Percentiles rank a stretch among this genome's conserved stretches.
These are phyloP conservation scores for Thinocorus orbignyianus DNA, from an alignment of 2,113 vertebrate species.

Conservation along the genomic window DNA sequence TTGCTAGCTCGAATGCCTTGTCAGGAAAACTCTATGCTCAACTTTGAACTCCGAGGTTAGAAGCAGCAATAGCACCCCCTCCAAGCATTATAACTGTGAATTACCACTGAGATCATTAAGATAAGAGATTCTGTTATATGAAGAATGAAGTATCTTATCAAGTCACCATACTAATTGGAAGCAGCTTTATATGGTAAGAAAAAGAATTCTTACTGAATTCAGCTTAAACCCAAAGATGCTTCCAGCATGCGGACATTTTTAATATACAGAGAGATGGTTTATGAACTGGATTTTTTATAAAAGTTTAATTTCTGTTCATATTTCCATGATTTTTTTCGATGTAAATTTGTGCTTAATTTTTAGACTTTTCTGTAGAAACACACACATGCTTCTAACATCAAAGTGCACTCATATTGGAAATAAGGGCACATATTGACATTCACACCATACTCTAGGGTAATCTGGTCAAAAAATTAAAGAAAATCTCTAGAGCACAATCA, in stretches of 20 bases:
- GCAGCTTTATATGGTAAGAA: background rate
- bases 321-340: background rate
- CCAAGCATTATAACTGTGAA: background rate
- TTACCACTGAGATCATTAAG: background rate
- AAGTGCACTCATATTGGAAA: background rate
- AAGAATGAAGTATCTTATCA: background rate
- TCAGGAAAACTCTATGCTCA: background rate
- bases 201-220: background rate
- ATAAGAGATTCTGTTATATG: background rate
- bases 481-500: background rate
- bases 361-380: background rate
- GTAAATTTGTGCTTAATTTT: background rate
- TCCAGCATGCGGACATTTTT: background rate
- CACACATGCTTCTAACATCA: background rate
- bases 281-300: background rate
- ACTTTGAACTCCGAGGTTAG: constrained; percentile 24
- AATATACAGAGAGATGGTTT: background rate
- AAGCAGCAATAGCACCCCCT: background rate
- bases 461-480: background rate
- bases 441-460: background rate
- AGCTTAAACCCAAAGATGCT: background rate
- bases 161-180: background rate
- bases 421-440: background rate
- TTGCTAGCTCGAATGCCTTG: background rate
- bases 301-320: background rate